These are phyloP conservation scores for Gavia stellata DNA, from an alignment of 2,113 vertebrate species.

Conservation along the genomic window DNA sequence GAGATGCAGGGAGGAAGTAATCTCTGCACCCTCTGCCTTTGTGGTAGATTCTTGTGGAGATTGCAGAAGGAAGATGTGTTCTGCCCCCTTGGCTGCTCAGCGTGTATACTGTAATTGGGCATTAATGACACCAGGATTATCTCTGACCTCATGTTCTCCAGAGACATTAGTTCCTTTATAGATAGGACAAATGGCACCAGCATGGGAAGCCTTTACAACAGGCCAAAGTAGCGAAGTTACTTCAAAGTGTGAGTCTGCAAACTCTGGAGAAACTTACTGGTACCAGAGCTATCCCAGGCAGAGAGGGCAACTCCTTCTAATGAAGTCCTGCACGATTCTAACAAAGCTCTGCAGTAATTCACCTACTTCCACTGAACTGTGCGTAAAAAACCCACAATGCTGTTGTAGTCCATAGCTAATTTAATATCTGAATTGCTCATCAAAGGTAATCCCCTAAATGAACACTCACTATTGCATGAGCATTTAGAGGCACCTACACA, in stretches of 20 bases:
- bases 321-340: background rate
- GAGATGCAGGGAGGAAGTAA: background rate
- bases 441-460: background rate
- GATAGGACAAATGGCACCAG: background rate
- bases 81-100: background rate
- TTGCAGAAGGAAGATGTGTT: background rate
- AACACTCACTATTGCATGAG: background rate
- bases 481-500: background rate
- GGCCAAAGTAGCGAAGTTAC: background rate
- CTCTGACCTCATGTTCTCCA: background rate
- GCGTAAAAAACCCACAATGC: background rate
- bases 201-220: background rate
- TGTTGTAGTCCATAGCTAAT: background rate
- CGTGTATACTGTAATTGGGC: rapidly evolving
- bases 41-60: background rate
- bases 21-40: background rate
- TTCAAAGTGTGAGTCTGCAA: background rate
- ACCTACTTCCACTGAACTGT: background rate
- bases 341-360: background rate
- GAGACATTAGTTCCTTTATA: background rate
- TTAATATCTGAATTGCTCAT: background rate
- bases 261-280: background rate
- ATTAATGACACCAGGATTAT: background rate
- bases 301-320: background rate
- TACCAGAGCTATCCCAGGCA: rapidly evolving